Evolutionary conservation across 2,113 vertebrate genomes (phyloP), one percentile per base, ranked within the genome.

Genomic region (Spea multiplicata): DNA sequence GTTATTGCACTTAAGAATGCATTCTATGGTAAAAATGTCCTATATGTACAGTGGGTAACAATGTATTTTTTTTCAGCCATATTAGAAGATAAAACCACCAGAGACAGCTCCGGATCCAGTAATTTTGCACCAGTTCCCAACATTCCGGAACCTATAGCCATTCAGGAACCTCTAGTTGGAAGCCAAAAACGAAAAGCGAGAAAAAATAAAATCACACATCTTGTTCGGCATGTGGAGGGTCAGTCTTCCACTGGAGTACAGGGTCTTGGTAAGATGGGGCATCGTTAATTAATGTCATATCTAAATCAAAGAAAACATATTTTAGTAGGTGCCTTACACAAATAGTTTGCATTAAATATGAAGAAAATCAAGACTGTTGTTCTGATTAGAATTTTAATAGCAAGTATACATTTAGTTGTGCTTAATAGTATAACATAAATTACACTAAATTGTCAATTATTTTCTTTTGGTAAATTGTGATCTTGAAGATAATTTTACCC

Each of bases 181-280:
- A 99, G 97, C 91, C 97, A 99, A 89, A 99, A 99, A 82, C 94
- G 97, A 83, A 99, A 99, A 93, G 97, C 97, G 48, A 94, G 97
- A 82, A 99, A 98, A 92, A 96, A 91, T 81, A 98, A 98, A 91
- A 99, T 99, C 83, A 99, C 97, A 8, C 97, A 99, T 85, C 93
- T 99, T 81, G 95, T 99, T 82, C 94, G 97, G 84, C 95, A 93
- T 66, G 93, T 95, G 72, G 96, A 98, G 78, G 94, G 97, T 76
- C 90, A 95, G 64, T 92, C 97, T 79, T 98, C 97, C 86, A 95
- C 95, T 84, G 93, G 89, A 69, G 95, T 93, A 88, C 94, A 94
- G 87, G 87, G 84, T 75, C 59, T 86, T 69, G 92, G 92, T 93
- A 89, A 90, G 88, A 74, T 85, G 76, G 68, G 30, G 30, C 30